phyloP scores from a whole-genome alignment of 2,113 vertebrate species.

The Ornithorhynchus anatinus region DNA sequence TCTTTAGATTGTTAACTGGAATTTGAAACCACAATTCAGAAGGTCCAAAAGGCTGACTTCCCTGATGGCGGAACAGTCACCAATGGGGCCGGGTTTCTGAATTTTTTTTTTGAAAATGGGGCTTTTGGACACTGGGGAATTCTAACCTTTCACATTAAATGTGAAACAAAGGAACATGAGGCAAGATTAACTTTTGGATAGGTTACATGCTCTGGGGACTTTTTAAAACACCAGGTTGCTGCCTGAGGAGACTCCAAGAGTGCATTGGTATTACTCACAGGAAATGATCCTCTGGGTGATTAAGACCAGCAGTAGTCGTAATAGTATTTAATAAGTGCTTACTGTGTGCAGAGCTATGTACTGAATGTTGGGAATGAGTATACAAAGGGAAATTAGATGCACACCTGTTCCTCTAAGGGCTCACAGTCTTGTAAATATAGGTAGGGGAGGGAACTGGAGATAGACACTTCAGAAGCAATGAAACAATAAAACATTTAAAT shows the following conservation, averaged over 20 bases:
- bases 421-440: no score
- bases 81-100: neutral
- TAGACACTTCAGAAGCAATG: no score
- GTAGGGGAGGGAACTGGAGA: no score
- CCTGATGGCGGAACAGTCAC: neutral
- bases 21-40: neutral
- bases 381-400: no score
- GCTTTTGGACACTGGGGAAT: neutral
- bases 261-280: conserved; percentile 3
- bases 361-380: no score
- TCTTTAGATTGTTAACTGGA: conserved; percentile 1
- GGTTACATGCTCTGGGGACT: conserved; percentile 10
- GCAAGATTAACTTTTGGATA: conserved; percentile 10
- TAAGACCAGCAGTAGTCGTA: no score
- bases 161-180: neutral
- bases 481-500: no score
- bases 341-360: no score
- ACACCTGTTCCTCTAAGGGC: no score
- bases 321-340: no score
- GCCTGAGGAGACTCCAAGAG: conserved; percentile 13
- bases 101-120: conserved; percentile 23
- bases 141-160: neutral
- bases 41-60: neutral
- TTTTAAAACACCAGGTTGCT: conserved; percentile 14
- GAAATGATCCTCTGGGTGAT: no score